Percentiles rank a stretch among this genome's conserved stretches.
Conservation (phyloP, 2,113 vertebrate genomes). For the Dipodomys merriami region DNA sequence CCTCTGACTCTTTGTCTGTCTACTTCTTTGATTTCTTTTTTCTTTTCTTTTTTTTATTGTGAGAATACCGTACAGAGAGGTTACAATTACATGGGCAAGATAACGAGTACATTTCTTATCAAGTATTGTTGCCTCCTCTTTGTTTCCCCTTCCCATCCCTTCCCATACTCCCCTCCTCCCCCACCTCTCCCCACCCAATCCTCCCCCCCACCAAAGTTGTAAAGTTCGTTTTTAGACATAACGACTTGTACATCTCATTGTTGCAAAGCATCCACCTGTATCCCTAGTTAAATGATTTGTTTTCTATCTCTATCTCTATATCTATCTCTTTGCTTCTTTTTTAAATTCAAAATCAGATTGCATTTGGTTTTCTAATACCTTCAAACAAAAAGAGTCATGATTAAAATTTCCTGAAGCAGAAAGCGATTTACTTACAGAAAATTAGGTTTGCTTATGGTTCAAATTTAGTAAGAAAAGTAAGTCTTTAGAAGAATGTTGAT, state of each 20-base stretch:
- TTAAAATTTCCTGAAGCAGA: slow-evolving; percentile 43
- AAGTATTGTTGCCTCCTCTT: too few species aligned
- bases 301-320: neutral
- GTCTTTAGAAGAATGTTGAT: neutral
- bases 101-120: too few species aligned
- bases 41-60: neutral
- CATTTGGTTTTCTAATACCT: neutral
- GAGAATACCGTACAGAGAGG: too few species aligned
- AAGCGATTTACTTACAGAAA: slow-evolving; percentile 46
- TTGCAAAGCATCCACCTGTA: too few species aligned
- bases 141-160: too few species aligned
- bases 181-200: too few species aligned
- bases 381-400: neutral
- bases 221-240: too few species aligned
- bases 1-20: neutral
- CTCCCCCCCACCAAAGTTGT: too few species aligned
- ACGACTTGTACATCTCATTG: too few species aligned
- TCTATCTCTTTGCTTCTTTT: neutral
- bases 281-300: too few species aligned
- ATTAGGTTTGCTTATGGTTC: slow-evolving; percentile 6
- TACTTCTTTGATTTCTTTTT: neutral
- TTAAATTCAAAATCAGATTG: neutral
- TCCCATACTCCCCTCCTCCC: too few species aligned
- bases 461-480: slow-evolving; percentile 46
- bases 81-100: too few species aligned